These are phyloP conservation scores for Cephus pygmeus DNA, from an alignment of 2,888 invertebrate genomes.

Conservation along the genomic window DNA sequence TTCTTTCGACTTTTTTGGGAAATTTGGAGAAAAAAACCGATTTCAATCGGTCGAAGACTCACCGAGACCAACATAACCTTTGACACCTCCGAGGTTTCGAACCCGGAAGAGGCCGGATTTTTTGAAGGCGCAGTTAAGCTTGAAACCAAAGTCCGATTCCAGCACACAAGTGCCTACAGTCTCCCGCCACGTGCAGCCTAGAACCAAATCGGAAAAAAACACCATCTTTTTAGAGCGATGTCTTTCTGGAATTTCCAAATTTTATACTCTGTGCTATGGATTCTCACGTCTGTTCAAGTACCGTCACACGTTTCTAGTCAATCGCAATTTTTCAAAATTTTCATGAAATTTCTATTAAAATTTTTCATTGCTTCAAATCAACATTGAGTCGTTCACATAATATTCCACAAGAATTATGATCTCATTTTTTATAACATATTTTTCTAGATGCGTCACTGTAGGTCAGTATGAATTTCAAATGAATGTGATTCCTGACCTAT, in stretches of 20 bases:
- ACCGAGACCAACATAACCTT: constrained; percentile 92
- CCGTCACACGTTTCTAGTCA: neutral
- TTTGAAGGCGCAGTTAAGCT: constrained; percentile 92
- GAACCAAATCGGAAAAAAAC: constrained; percentile 63
- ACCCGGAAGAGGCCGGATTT: constrained; percentile 91
- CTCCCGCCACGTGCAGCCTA: constrained; percentile 72
- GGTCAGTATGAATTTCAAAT: neutral
- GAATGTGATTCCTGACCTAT: neutral
- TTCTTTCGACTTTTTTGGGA: neutral
- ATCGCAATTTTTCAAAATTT: neutral
- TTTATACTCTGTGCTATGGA: constrained; percentile 55
- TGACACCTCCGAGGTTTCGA: constrained; percentile 89
- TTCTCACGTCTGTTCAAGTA: constrained; percentile 12
- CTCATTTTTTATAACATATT: neutral
- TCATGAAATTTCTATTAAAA: neutral
- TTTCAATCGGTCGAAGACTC: constrained; percentile 64
- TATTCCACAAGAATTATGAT: neutral
- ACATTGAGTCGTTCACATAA: neutral
- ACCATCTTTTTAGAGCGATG: constrained; percentile 31
- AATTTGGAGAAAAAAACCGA: neutral
- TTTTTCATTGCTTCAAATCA: neutral
- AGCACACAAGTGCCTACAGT: constrained; percentile 85
- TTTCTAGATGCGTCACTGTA: neutral
- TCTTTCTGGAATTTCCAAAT: constrained; percentile 6
- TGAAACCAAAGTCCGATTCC: constrained; percentile 90